A percentile compares a stretch with the other conserved stretches of the same genome.
These are phyloP conservation scores for Frankliniella intonsa DNA, from an alignment of 2,888 invertebrate genomes.

Conservation along the genomic window DNA sequence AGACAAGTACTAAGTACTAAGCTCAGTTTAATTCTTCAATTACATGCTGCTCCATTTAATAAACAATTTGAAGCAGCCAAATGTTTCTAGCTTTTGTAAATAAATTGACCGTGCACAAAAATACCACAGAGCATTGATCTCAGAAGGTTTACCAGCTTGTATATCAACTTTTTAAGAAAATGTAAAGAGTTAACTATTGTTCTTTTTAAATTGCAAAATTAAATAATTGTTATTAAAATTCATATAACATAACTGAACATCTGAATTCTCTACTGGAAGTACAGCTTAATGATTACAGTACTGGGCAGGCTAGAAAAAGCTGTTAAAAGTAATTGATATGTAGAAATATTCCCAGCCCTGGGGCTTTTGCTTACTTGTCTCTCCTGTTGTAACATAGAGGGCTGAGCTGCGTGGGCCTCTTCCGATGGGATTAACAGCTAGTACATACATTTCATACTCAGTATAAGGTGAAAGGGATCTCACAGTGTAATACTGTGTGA, in stretches of 20 bases:
- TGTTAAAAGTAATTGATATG: conserved; percentile 34
- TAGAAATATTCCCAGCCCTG: conserved; percentile 20
- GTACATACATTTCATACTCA: conserved; percentile 93
- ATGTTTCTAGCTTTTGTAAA: too few relatives aligned
- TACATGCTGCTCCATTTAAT: too few relatives aligned
- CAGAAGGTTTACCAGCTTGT: too few relatives aligned
- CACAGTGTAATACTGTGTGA: conserved; percentile 87
- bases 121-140: too few relatives aligned
- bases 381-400: conserved; percentile 89
- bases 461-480: conserved; percentile 88
- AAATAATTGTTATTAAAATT: conserved; percentile 30
- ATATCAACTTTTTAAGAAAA: too few relatives aligned
- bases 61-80: too few relatives aligned
- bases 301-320: conserved; percentile 39
- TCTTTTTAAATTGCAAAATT: conserved; percentile 42
- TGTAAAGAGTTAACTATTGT: conserved; percentile 45
- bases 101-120: too few relatives aligned
- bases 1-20: too few relatives aligned
- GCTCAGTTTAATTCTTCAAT: too few relatives aligned
- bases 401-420: conserved; percentile 84
- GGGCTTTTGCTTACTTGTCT: conserved; percentile 72
- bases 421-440: conserved; percentile 92
- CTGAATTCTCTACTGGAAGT: conserved; percentile 16
- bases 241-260: conserved; percentile 29
- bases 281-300: conserved; percentile 33